A percentile compares a stretch with the other conserved stretches of the same genome.
Conservation (phyloP, 2,113 vertebrate species). For the Colaptes auratus region DNA sequence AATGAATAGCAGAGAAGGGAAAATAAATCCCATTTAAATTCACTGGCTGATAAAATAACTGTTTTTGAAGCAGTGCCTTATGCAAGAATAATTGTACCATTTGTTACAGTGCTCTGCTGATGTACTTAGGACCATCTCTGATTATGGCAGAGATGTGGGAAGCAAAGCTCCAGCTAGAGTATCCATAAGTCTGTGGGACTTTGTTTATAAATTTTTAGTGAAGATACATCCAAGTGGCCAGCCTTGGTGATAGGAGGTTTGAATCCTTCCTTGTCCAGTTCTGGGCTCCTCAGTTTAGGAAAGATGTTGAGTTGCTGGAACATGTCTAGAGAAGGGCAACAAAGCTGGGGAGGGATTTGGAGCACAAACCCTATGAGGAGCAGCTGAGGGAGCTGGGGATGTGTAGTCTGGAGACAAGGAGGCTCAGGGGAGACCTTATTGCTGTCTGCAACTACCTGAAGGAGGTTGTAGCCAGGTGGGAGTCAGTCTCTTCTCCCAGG, state of each 20-base stretch:
- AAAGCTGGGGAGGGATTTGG: no score
- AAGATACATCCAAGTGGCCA: background rate
- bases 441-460: no score
- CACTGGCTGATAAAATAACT: conserved; percentile 46
- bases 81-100: conserved; percentile 54
- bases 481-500: no score
- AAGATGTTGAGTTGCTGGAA: no score
- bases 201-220: background rate
- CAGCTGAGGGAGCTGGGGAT: no score
- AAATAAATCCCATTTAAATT: conserved; percentile 35
- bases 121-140: conserved; percentile 16
- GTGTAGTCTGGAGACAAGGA: no score
- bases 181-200: background rate
- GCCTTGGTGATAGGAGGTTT: background rate
- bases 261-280: background rate
- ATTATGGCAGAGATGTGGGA: background rate
- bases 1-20: conserved; percentile 22
- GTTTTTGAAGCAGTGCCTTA: conserved; percentile 42
- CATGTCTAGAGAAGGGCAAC: no score
- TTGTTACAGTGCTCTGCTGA: conserved; percentile 47
- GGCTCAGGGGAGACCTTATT: no score
- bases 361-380: no score
- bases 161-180: background rate
- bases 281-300: no score
- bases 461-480: no score